These are phyloP conservation scores for Brachypalpus laphriformis DNA, from an alignment of 2,888 invertebrate genomes.

Conservation along the genomic window DNA sequence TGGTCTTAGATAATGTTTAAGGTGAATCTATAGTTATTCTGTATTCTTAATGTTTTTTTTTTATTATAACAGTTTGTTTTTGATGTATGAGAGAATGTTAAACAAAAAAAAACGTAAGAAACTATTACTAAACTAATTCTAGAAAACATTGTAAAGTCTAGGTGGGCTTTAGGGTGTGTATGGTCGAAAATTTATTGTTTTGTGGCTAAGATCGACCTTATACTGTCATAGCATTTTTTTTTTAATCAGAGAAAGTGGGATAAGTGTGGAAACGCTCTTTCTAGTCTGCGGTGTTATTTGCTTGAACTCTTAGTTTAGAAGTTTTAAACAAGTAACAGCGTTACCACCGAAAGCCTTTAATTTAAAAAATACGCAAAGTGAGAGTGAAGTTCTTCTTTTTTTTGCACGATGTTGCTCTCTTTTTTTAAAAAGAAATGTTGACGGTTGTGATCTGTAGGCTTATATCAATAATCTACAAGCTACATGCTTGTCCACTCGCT, in stretches of 20 bases:
- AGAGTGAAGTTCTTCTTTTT: neutral
- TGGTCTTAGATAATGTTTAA: constrained; percentile 24
- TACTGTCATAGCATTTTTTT: too few relatives aligned
- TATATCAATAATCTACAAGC: too few relatives aligned
- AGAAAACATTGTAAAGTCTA: neutral
- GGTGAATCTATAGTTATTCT: constrained; percentile 3
- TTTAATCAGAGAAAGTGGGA: neutral
- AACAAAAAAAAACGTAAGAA: neutral
- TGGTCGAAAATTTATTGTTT: neutral
- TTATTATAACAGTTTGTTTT: neutral
- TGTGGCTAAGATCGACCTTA: too few relatives aligned
- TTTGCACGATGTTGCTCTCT: neutral
- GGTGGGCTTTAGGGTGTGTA: neutral
- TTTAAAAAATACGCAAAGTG: neutral
- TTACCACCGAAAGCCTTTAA: neutral
- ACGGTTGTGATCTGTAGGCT: too few relatives aligned
- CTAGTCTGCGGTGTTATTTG: neutral
- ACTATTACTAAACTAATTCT: neutral
- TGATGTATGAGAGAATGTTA: constrained; percentile 17
- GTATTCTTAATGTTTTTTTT: neutral
- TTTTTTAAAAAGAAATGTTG: neutral
- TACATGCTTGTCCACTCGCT: too few relatives aligned
- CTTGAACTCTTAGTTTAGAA: neutral
- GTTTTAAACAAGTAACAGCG: neutral
- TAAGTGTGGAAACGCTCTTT: neutral